Evolutionary conservation across 2,797 vertebrate species (phyloP).

Genomic region (Apogon talboti): DNA sequence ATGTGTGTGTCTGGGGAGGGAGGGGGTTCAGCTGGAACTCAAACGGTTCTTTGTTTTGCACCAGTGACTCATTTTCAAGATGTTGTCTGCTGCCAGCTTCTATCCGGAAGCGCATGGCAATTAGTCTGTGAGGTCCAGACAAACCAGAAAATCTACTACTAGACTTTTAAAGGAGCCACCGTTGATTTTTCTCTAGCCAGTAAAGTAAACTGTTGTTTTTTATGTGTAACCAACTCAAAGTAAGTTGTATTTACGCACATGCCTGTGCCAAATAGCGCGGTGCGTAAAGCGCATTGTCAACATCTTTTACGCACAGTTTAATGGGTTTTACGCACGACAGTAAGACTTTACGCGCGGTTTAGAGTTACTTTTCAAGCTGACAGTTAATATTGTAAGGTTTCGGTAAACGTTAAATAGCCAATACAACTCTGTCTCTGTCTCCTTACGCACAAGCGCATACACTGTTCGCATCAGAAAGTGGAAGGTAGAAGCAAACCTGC

Average conservation of each 20-base stretch:
- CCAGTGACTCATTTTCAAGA: slow-evolving; percentile 99
- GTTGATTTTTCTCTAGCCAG: slow-evolving; percentile 45
- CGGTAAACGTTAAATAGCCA: background rate
- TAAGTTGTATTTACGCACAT: slow-evolving; percentile 10
- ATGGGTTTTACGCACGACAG: slow-evolving; percentile 52
- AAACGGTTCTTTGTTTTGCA: slow-evolving; percentile 94
- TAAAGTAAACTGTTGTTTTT: slow-evolving; percentile 12
- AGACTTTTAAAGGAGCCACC: slow-evolving; percentile 80
- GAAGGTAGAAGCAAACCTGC: slow-evolving; percentile 38
- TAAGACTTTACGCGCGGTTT: slow-evolving; percentile 21
- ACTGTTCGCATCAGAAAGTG: slow-evolving; percentile 34
- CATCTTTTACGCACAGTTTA: slow-evolving; percentile 6
- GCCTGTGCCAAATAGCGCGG: slow-evolving; percentile 11
- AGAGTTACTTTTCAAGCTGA: slow-evolving; percentile 13
- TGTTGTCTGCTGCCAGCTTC: slow-evolving; percentile 99
- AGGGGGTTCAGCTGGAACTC: slow-evolving; percentile 70
- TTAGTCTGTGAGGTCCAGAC: slow-evolving; percentile 99
- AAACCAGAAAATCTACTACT: slow-evolving; percentile 90
- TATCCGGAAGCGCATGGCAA: slow-evolving; percentile 99
- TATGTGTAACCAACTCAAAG: background rate
- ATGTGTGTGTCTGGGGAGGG: slow-evolving; percentile 11
- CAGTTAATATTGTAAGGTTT: background rate
- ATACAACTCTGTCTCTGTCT: background rate
- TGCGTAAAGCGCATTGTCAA: background rate
- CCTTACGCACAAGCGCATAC: slow-evolving; percentile 4